These are phyloP conservation scores for Potamarius usumacintae DNA, from an alignment of 2,113 vertebrate genomes.

Conservation along the genomic window DNA sequence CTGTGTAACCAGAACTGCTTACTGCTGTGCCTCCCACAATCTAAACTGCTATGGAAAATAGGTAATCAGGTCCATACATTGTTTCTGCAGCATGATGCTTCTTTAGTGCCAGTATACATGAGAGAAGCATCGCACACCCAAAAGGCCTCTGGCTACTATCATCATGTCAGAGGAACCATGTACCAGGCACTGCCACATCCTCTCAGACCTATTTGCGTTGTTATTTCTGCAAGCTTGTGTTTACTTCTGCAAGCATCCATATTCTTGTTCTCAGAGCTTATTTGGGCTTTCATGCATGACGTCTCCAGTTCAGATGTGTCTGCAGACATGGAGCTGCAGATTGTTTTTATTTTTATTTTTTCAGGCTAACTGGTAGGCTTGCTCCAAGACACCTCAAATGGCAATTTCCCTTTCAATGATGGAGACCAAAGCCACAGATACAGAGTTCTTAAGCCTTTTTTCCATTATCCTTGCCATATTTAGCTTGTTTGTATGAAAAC, in stretches of 20 bases:
- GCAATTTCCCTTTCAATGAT: background rate
- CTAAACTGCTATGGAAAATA: background rate
- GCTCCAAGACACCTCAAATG: background rate
- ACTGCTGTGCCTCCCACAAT: background rate
- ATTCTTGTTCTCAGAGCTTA: slow-evolving; percentile 74
- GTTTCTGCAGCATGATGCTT: background rate
- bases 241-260: slow-evolving; percentile 81
- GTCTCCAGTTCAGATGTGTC: no score
- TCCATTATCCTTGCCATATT: background rate
- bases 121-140: slow-evolving; percentile 44
- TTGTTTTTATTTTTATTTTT: no score
- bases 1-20: background rate
- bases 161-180: slow-evolving; percentile 66
- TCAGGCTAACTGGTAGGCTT: no score
- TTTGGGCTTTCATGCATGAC: no score
- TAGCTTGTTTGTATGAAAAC: background rate
- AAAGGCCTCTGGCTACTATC: slow-evolving; percentile 73
- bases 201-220: slow-evolving; percentile 55
- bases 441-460: background rate
- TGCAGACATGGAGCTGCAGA: no score
- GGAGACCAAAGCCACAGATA: background rate
- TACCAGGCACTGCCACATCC: background rate
- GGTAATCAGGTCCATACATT: background rate
- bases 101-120: slow-evolving; percentile 10
- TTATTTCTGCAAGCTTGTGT: slow-evolving; percentile 64